Evolutionary conservation across 2,797 vertebrate species (phyloP).

Genomic region (Catamblyrhynchus diadema): DNA sequence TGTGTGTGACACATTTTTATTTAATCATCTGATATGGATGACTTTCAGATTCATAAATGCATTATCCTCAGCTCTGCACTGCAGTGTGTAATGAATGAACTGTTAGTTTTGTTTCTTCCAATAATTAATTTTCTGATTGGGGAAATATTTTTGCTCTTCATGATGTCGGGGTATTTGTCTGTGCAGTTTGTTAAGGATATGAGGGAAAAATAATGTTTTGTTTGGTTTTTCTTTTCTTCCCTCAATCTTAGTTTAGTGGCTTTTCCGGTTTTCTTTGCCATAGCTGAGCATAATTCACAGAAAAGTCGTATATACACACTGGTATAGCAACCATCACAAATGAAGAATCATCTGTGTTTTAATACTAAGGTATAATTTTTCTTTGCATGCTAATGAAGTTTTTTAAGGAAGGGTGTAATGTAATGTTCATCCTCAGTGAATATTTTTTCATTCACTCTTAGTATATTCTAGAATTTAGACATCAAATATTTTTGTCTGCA

Average conservation of each 20-base stretch:
- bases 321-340: neutral
- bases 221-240: neutral
- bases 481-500: neutral
- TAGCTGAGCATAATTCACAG: neutral
- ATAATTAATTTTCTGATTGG: neutral
- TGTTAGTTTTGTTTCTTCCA: conserved; percentile 18
- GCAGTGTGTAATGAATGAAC: conserved; percentile 22
- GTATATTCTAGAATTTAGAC: neutral
- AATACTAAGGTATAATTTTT: neutral
- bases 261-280: neutral
- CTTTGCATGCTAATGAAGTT: neutral
- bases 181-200: neutral
- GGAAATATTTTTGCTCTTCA: neutral
- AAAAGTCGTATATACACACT: neutral
- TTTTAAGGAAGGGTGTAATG: neutral
- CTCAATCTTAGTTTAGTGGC: neutral
- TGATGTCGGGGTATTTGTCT: neutral
- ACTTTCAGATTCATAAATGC: conserved; percentile 6
- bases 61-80: neutral
- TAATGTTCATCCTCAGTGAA: neutral
- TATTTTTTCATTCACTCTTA: neutral
- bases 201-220: neutral
- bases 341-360: neutral
- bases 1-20: neutral
- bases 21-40: neutral